phyloP scores from a whole-genome alignment of 2,113 vertebrate genomes.

The Gavia stellata region DNA sequence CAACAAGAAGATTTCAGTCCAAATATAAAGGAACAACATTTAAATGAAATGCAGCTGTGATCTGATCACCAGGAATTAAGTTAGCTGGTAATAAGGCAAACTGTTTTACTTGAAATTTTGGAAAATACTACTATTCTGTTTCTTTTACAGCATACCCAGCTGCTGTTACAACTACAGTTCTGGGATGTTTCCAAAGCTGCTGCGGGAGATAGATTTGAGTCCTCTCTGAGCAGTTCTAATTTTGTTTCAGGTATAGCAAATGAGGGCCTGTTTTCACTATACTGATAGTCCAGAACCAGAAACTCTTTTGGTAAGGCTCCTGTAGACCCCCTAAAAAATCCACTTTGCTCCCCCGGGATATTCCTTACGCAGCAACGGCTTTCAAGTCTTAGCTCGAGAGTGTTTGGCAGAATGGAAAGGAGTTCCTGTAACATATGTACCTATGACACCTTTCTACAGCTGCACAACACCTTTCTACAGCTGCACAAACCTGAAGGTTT shows the following conservation, averaged over 20 bases:
- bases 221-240: neutral
- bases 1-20: neutral
- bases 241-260: neutral
- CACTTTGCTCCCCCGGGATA: neutral
- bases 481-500: neutral
- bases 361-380: neutral
- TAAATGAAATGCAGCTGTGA: neutral
- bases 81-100: neutral
- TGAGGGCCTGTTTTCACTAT: neutral
- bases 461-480: neutral
- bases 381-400: neutral
- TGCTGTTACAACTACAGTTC: neutral
- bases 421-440: neutral
- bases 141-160: neutral
- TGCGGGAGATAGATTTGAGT: neutral
- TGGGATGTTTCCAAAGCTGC: neutral
- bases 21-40: neutral
- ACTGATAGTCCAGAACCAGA: neutral
- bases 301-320: neutral
- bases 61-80: neutral
- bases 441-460: neutral
- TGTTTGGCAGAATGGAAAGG: neutral
- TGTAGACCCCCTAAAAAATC: rapidly evolving
- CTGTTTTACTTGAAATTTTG: neutral
- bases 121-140: neutral